Conservation (phyloP, 2,113 vertebrate genomes). For the Gymnobelideus leadbeateri region DNA sequence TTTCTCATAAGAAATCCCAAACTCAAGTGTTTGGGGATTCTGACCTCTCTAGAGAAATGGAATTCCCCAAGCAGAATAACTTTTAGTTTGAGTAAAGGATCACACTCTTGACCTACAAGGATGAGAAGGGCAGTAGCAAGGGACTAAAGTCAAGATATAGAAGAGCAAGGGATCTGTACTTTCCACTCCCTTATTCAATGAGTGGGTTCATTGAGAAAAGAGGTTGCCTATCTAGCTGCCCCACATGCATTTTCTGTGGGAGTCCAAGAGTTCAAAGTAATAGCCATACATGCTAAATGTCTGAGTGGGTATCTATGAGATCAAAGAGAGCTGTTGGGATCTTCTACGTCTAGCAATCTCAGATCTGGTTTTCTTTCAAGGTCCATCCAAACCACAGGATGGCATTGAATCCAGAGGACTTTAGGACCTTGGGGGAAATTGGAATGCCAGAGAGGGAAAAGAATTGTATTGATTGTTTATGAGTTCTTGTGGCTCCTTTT, state of each 20-base stretch:
- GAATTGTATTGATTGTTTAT: background rate
- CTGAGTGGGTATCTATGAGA: background rate
- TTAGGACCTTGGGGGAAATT: background rate
- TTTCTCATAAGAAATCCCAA: no score
- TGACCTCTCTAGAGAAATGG: background rate
- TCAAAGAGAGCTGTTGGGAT: background rate
- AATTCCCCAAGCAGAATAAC: background rate
- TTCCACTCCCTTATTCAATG: background rate
- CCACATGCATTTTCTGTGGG: background rate
- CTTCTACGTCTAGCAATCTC: background rate
- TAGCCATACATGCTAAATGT: background rate
- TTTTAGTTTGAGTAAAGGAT: background rate
- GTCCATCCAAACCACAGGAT: background rate
- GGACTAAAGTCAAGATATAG: background rate
- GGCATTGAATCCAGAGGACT: background rate
- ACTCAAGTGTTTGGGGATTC: background rate
- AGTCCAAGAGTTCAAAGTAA: background rate
- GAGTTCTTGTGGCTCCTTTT: background rate
- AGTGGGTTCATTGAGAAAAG: background rate
- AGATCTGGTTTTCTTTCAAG: background rate
- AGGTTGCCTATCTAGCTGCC: background rate
- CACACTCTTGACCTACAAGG: background rate
- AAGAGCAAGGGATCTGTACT: background rate
- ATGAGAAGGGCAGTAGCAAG: background rate
- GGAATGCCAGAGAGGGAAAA: background rate